Percentiles rank a stretch among this genome's conserved stretches.
These are phyloP conservation scores for Pseudorhiza aurosa DNA, from an alignment of 30 jellyfish, hydroid and myxozoan genomes.

Conservation along the genomic window DNA sequence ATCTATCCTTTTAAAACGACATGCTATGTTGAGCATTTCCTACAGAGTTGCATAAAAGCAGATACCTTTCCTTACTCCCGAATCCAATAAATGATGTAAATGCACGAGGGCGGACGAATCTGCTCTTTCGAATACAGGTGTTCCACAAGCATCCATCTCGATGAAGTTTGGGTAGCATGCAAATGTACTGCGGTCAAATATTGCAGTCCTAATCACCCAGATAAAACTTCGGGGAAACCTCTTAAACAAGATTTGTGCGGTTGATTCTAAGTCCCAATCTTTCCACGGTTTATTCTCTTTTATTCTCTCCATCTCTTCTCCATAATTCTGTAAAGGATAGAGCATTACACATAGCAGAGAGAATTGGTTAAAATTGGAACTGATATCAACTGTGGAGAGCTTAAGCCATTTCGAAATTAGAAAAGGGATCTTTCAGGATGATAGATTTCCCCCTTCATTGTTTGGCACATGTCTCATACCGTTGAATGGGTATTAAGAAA, in stretches of 20 bases:
- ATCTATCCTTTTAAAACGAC: no score
- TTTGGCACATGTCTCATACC: no score
- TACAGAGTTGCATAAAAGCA: no score
- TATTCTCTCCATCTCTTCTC: slow-evolving; percentile 68
- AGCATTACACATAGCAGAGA: no score
- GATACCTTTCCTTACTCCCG: slow-evolving; percentile 63
- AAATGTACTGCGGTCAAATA: slow-evolving; percentile 63
- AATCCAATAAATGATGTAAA: slow-evolving; percentile 38
- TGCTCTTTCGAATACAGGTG: slow-evolving; percentile 60
- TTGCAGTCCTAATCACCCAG: slow-evolving; percentile 63
- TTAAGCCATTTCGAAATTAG: no score
- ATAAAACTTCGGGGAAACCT: slow-evolving; percentile 60
- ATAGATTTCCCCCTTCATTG: no score
- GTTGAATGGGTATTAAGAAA: no score
- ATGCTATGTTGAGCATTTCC: no score
- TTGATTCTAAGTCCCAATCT: slow-evolving; percentile 80
- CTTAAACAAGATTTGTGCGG: slow-evolving; percentile 58
- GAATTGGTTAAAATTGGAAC: no score
- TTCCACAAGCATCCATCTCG: slow-evolving; percentile 80
- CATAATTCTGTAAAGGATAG: slow-evolving; percentile 48
- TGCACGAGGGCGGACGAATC: slow-evolving; percentile 68
- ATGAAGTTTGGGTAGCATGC: slow-evolving; percentile 78
- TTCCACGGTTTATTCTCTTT: slow-evolving; percentile 82
- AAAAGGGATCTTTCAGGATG: no score
- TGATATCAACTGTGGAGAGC: no score